phyloP scores from a whole-genome alignment of 64 coral and sea anemone species.

The Stylophora pistillata region DNA sequence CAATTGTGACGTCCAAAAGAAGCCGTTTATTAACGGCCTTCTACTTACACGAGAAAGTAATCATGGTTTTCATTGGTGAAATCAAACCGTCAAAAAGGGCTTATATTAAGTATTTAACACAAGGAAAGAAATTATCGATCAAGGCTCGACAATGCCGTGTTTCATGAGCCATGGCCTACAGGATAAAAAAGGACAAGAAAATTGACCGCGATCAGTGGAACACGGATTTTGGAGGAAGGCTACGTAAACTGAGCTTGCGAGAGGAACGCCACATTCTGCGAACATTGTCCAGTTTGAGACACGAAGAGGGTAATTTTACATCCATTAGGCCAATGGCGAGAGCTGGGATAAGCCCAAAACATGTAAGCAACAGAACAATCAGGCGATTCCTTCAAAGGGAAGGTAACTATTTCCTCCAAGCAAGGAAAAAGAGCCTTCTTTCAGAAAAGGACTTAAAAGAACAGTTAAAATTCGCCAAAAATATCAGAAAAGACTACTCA shows the following conservation, averaged over 20 bases:
- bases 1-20: too few species aligned
- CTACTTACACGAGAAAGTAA: neutral
- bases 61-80: slow-evolving; percentile 23
- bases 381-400: slow-evolving; percentile 18
- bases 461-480: too few species aligned
- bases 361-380: slow-evolving; percentile 26
- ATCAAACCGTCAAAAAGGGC: slow-evolving; percentile 18
- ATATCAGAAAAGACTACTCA: too few species aligned
- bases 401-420: slow-evolving; percentile 2
- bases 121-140: slow-evolving; percentile 28
- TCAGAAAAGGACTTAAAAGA: neutral
- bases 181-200: slow-evolving; percentile 13
- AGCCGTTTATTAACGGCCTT: too few species aligned
- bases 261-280: slow-evolving; percentile 6
- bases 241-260: slow-evolving; percentile 31
- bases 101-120: slow-evolving; percentile 38
- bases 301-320: too few species aligned
- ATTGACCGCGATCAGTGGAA: slow-evolving; percentile 16
- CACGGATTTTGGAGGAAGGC: slow-evolving; percentile 29
- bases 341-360: slow-evolving; percentile 37
- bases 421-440: neutral
- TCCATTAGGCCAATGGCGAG: slow-evolving; percentile 13
- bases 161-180: slow-evolving; percentile 5
- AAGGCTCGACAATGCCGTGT: neutral
- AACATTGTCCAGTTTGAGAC: neutral